Evolutionary conservation across 2,797 vertebrate species (phyloP), one percentile per base, ranked within the genome.

Genomic region (Galaxias olidus): DNA sequence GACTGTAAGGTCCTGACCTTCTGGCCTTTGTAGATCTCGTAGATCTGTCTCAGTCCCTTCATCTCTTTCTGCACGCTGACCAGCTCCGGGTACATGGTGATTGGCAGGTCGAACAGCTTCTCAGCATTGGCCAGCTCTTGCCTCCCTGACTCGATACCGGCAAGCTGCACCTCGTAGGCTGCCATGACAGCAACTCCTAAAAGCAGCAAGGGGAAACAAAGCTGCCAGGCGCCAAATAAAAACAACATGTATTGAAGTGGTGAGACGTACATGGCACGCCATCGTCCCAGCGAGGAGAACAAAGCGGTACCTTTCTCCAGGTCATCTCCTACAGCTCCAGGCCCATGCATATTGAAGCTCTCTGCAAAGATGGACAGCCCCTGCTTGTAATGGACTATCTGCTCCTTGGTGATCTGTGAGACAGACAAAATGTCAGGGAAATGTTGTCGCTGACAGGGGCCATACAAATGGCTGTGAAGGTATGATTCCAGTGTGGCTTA

Each of bases 91-190:
- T 95, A 95, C 49, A 80, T 63, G 0, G 94, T 94, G 69, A 91
- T 84, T 0, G 94, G 86, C 15, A 99, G 88, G 58, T 94, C 92
- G 46, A 99, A 90, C 63, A 99, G 92, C 67, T 96, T 98, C 84
- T 98, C 94, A 0, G 93, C 93, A 40, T 93, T 94, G 4, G 88
- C 85, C 64, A 98, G 74, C 42, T 96, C 92, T 76, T 91, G 92
- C 0, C 77, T 81, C 51, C n/a, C 85, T 63, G 81, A 69, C 65
- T 95, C 94, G 2, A 94, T 83, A 20, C 69, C 91, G 10, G 86
- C 71, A 63, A 98, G 71, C 51, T 97, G 94, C n/a, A 59, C 81
- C 65, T 98, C 93, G 69, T 93, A 98, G 6, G 50, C 9, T 7
- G 2, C 80, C 81, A 98, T 79, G 8, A 96, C 88, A 0, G 84